These are phyloP conservation scores for Nesidiocoris tenuis DNA, from an alignment of 2,888 invertebrate genomes.

Conservation along the genomic window DNA sequence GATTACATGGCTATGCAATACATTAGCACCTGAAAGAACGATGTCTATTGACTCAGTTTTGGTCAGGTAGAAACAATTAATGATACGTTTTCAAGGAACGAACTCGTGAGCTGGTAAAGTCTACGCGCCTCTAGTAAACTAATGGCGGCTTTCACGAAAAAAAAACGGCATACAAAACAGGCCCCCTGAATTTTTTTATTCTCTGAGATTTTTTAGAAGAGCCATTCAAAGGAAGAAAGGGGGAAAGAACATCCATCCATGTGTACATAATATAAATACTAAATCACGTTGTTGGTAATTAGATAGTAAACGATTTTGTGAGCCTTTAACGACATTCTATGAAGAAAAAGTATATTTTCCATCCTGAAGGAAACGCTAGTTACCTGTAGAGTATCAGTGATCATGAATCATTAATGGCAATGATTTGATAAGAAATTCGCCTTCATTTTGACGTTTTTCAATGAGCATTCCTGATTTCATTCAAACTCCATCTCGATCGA, in stretches of 20 bases:
- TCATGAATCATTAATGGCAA: conserved; percentile 16
- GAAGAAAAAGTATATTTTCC: conserved; percentile 26
- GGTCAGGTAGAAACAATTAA: no score
- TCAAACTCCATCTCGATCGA: conserved; percentile 8
- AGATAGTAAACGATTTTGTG: conserved; percentile 39
- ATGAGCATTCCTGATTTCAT: conserved; percentile 28
- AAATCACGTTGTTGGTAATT: conserved; percentile 37
- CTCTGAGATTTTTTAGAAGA: conserved; percentile 30
- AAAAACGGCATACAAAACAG: not conserved
- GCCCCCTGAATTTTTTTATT: conserved; percentile 22
- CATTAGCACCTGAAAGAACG: no score
- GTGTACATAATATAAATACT: conserved; percentile 34
- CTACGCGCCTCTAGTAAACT: no score
- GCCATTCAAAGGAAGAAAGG: conserved; percentile 20
- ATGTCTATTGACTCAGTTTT: no score
- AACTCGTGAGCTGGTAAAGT: no score
- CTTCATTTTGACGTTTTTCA: conserved; percentile 15
- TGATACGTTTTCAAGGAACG: no score
- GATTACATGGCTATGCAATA: no score
- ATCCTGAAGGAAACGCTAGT: conserved; percentile 42
- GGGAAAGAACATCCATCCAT: conserved; percentile 40
- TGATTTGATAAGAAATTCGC: not conserved
- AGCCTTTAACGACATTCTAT: conserved; percentile 40
- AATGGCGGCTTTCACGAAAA: no score
- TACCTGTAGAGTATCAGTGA: conserved; percentile 35